A percentile compares a stretch with the other conserved stretches of the same genome.
Evolutionary conservation across 35 echinoderm and acorn worm genomes (phyloP).

Genomic region (Apostichopus californicus): DNA sequence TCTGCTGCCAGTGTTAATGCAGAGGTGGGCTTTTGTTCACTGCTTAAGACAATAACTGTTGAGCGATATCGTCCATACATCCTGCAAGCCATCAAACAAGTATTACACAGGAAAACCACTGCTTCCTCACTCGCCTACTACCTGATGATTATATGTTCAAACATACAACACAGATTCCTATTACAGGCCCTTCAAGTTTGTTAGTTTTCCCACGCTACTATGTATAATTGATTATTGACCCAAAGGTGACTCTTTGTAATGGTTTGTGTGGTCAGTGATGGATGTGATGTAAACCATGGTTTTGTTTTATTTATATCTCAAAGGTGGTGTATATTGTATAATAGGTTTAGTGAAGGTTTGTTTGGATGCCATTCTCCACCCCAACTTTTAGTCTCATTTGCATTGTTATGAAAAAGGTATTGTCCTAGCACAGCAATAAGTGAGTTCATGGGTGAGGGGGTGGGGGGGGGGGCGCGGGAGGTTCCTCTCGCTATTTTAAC

Average conservation of each 20-base stretch:
- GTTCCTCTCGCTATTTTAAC: no score
- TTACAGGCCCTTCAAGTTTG: not conserved
- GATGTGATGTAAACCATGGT: no score
- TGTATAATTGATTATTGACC: not conserved
- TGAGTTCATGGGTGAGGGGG: no score
- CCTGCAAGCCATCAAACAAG: conserved; percentile 28
- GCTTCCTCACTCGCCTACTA: conserved; percentile 33
- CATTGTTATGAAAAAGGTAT: no score
- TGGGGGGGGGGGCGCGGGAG: no score
- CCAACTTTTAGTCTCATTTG: no score
- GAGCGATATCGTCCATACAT: not conserved
- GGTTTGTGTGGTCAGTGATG: not conserved
- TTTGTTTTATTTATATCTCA: no score
- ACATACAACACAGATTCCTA: not conserved
- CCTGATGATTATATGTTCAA: conserved; percentile 1
- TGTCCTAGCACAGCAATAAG: no score
- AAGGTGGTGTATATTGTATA: no score
- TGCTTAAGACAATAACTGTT: not conserved
- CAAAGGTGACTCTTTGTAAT: not conserved
- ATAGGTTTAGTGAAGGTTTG: no score
- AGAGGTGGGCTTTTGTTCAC: not conserved
- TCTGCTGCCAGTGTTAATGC: not conserved
- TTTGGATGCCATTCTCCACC: no score
- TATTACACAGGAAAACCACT: conserved; percentile 38
- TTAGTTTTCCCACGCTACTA: conserved; percentile 23